These are phyloP conservation scores for Conus betulinus DNA, from an alignment of 1,140 invertebrate genomes.

Conservation along the genomic window DNA sequence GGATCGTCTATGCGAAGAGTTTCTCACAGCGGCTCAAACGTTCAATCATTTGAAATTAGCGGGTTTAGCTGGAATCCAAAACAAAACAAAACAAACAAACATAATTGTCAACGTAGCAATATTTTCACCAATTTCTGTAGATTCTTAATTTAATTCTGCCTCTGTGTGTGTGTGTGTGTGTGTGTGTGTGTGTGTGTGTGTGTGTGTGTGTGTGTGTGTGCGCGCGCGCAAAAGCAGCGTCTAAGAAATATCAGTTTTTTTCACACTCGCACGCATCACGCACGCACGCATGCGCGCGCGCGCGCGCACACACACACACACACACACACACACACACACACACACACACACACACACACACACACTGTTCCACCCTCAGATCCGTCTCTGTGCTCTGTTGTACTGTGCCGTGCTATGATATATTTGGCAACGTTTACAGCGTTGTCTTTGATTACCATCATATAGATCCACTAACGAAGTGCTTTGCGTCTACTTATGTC, in stretches of 20 bases:
- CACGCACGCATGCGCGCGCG: too few species aligned
- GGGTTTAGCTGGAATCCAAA: neutral
- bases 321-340: conserved; percentile 3
- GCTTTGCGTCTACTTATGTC: too few species aligned
- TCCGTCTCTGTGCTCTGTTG: too few species aligned
- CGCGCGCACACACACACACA: neutral
- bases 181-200: neutral
- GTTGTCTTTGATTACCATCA: too few species aligned
- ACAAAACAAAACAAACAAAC: too few species aligned
- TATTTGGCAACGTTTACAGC: too few species aligned
- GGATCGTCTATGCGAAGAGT: neutral
- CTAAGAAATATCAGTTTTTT: neutral
- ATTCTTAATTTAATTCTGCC: neutral
- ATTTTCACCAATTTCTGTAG: neutral
- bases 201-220: too few species aligned
- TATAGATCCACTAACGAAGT: too few species aligned
- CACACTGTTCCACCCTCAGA: too few species aligned
- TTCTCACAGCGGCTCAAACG: neutral
- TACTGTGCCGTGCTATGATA: too few species aligned
- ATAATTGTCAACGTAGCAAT: neutral
- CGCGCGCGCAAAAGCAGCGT: neutral
- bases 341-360: conserved; percentile 3
- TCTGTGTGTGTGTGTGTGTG: too few species aligned
- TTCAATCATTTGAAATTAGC: neutral
- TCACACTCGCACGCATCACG: too few species aligned